Evolutionary conservation across 2,113 vertebrate species (phyloP).

Genomic region (Pseudorhombus dupliciocellatus): DNA sequence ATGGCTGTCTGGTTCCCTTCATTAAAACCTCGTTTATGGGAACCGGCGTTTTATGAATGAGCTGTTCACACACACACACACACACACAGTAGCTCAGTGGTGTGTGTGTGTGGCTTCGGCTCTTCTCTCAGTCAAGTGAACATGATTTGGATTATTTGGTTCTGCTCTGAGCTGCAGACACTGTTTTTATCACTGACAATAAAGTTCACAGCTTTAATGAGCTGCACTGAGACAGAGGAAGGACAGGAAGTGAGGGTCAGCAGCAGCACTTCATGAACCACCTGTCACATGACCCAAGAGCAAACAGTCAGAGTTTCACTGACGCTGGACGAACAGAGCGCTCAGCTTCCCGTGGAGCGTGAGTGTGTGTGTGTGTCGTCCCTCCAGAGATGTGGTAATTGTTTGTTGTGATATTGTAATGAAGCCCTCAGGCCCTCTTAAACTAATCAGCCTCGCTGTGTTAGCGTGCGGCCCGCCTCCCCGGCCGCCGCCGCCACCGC

Average conservation of each 20-base stretch:
- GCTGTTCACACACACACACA: too few species aligned
- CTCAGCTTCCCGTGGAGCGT: conserved; percentile 32
- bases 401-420: conserved; percentile 82
- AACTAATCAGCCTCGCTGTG: conserved; percentile 68
- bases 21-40: conserved; percentile 34
- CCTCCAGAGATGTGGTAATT: conserved; percentile 73
- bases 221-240: conserved; percentile 44
- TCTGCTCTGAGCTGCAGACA: background rate
- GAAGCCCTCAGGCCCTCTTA: conserved; percentile 75
- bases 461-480: conserved; percentile 41
- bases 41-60: conserved; percentile 56
- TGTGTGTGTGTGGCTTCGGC: too few species aligned
- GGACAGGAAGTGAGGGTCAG: conserved; percentile 36
- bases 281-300: conserved; percentile 12
- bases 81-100: too few species aligned
- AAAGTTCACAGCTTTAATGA: conserved; percentile 67
- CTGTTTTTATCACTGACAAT: conserved; percentile 50
- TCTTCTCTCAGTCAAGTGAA: too few species aligned
- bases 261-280: conserved; percentile 20
- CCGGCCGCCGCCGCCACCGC: too few species aligned
- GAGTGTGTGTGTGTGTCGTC: conserved; percentile 27
- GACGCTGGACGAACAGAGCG: background rate
- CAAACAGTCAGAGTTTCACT: background rate
- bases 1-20: too few species aligned
- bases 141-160: too few species aligned